phyloP scores from a whole-genome alignment of 2,797 vertebrate species.

The Catostomus latipinnis region DNA sequence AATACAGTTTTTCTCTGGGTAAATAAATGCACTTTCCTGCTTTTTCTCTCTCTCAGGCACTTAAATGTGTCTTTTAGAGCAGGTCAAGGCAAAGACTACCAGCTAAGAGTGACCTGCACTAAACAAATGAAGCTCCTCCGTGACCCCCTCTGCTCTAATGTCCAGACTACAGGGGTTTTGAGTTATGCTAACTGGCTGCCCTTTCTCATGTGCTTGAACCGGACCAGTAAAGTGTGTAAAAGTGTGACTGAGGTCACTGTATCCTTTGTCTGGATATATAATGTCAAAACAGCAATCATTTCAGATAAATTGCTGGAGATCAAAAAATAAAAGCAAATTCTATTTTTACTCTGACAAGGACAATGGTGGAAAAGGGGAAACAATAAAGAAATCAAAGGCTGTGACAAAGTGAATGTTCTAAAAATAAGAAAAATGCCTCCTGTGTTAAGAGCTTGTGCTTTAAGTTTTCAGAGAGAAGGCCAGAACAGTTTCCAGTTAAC shows the following conservation, averaged over 20 bases:
- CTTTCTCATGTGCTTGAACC: slow-evolving; percentile 21
- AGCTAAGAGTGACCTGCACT: neutral
- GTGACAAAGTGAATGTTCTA: slow-evolving; percentile 16
- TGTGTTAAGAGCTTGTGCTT: neutral
- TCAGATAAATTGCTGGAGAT: slow-evolving; percentile 34
- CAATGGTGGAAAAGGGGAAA: slow-evolving; percentile 24
- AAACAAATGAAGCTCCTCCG: slow-evolving; percentile 30
- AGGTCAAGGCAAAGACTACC: slow-evolving; percentile 15
- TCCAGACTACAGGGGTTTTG: neutral
- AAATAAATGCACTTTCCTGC: neutral
- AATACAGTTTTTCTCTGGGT: too few relatives aligned
- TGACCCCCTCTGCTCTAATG: neutral
- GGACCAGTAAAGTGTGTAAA: slow-evolving; percentile 4
- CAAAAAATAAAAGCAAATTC: slow-evolving; percentile 5
- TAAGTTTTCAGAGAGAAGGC: neutral
- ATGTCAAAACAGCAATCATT: slow-evolving; percentile 40
- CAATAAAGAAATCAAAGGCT: slow-evolving; percentile 11
- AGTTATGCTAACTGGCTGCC: slow-evolving; percentile 33
- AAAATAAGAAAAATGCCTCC: slow-evolving; percentile 6
- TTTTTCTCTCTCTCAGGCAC: slow-evolving; percentile 4
- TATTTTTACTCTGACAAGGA: slow-evolving; percentile 43
- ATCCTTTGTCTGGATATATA: slow-evolving; percentile 43
- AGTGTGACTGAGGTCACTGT: slow-evolving; percentile 32
- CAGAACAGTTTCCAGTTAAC: neutral
- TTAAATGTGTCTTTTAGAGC: neutral